Conservation (phyloP, 2,113 vertebrate species). For the Chauna torquata region DNA sequence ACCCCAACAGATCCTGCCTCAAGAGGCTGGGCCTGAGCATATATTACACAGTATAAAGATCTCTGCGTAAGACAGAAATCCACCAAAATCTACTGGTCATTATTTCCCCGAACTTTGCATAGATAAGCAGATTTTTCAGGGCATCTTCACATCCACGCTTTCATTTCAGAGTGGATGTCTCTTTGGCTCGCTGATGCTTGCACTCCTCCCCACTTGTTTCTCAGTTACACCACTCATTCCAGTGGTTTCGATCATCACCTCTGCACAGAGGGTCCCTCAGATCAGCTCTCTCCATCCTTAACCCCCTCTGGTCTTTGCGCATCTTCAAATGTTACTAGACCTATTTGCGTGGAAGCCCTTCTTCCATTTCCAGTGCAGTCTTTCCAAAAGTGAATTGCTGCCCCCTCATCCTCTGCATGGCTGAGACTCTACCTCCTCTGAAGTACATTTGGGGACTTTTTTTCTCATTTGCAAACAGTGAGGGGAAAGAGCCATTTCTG, state of each 20-base stretch:
- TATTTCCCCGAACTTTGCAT: background rate
- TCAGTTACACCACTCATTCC: background rate
- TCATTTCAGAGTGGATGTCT: background rate
- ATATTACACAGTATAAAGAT: background rate
- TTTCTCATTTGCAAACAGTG: background rate
- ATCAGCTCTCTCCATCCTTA: background rate
- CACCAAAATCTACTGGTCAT: background rate
- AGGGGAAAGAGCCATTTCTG: background rate
- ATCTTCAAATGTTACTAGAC: background rate
- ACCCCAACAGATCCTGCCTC: background rate
- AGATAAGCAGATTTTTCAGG: background rate
- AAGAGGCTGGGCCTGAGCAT: background rate
- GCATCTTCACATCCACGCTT: background rate
- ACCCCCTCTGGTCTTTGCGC: background rate
- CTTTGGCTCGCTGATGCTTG: background rate
- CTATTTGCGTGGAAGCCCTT: background rate
- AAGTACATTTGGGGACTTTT: background rate
- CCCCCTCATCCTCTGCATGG: accelerated
- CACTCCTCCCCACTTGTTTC: background rate
- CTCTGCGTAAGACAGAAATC: background rate
- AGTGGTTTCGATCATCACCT: background rate
- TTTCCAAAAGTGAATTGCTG: background rate
- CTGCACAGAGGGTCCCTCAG: background rate
- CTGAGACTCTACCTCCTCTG: background rate
- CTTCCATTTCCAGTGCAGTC: background rate